Evolutionary conservation across 2,113 vertebrate genomes (phyloP).

Genomic region (Lepisosteus oculatus): DNA sequence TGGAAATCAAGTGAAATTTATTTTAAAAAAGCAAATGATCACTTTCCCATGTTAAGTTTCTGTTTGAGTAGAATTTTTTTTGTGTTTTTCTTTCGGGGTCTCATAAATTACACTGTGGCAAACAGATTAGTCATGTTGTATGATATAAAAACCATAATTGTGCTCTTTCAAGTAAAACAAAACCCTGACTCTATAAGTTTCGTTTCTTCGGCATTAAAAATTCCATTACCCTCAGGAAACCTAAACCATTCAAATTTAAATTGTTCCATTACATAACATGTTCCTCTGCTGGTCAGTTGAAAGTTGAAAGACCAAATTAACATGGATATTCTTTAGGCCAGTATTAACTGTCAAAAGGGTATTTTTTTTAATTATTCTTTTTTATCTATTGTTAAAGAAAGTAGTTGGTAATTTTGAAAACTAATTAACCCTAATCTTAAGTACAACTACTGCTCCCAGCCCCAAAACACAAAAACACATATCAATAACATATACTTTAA

Average conservation of each 20-base stretch:
- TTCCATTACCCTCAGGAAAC: background rate
- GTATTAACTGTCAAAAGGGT: slow-evolving; percentile 39
- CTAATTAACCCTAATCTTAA: too few relatives aligned
- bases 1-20: too few relatives aligned
- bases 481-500: too few relatives aligned
- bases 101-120: slow-evolving; percentile 13
- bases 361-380: slow-evolving; percentile 25
- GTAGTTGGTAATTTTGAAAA: too few relatives aligned
- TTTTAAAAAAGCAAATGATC: too few relatives aligned
- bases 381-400: too few relatives aligned
- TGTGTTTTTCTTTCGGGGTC: background rate
- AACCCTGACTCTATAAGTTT: slow-evolving; percentile 29
- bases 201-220: slow-evolving; percentile 26
- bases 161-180: slow-evolving; percentile 26
- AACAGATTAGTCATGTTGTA: slow-evolving; percentile 32
- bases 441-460: too few relatives aligned
- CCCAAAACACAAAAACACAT: too few relatives aligned
- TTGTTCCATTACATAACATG: too few relatives aligned
- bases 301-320: slow-evolving; percentile 31
- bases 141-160: slow-evolving; percentile 13
- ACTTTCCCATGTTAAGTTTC: too few relatives aligned
- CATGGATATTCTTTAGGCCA: slow-evolving; percentile 26
- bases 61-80: too few relatives aligned
- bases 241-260: too few relatives aligned
- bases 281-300: slow-evolving; percentile 33